Conservation (phyloP, 2,797 vertebrate genomes). For the Podarcis siculus region DNA sequence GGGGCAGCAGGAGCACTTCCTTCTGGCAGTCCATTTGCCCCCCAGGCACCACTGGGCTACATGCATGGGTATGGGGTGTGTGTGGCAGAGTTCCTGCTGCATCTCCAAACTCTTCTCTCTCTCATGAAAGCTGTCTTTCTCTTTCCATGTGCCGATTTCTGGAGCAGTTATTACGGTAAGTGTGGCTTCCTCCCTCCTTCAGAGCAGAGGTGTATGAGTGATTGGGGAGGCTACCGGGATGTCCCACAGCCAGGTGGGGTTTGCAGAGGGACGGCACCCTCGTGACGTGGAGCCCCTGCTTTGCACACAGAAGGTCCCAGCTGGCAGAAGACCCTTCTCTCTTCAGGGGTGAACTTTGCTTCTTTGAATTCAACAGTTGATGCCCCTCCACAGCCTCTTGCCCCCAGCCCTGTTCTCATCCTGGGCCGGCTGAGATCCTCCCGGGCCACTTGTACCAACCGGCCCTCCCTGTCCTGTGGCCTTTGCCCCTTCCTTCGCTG, state of each 20-base stretch:
- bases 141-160: constrained; percentile 73
- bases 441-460: too few relatives aligned
- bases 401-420: too few relatives aligned
- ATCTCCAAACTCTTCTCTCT: constrained; percentile 27
- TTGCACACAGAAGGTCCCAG: not conserved
- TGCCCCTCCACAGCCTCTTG: too few relatives aligned
- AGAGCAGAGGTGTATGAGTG: not conserved
- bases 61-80: constrained; percentile 29
- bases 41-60: too few relatives aligned
- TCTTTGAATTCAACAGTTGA: too few relatives aligned
- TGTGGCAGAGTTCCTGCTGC: not conserved
- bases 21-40: not conserved
- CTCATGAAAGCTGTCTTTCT: constrained; percentile 74
- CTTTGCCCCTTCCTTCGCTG: too few relatives aligned
- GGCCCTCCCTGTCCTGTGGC: not conserved
- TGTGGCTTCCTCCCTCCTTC: constrained; percentile 58
- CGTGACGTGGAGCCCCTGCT: not conserved
- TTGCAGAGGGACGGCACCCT: not conserved
- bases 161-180: constrained; percentile 87
- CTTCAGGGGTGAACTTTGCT: not conserved
- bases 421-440: too few relatives aligned
- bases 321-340: not conserved
- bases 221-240: not conserved
- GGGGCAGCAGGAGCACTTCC: not conserved
- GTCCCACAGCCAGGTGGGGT: not conserved